Base-by-base conservation (phyloP, 2,797 vertebrate species). In the Acipenser oxyrinchus region DNA sequence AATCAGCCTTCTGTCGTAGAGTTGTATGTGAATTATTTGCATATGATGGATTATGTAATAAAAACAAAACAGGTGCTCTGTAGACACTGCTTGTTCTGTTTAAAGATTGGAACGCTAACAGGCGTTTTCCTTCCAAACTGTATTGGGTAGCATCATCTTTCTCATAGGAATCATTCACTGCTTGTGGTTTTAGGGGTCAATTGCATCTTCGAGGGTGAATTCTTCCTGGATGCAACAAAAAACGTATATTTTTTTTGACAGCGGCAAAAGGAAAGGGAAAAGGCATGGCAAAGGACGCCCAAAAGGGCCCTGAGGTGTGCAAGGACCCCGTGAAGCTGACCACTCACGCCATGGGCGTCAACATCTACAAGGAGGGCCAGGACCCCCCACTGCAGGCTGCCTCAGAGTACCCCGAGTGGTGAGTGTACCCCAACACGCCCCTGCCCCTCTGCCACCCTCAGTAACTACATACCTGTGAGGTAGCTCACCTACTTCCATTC, bases 341-440 rank as follows among this genome's bases (percentile, higher is more conserved):
- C 10, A 78, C 90, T 0, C 67, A 94, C 0, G 94, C 94, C 70
- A 88, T 96, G 62, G 95, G 95, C 0, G 91, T 85, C 49, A 98
- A 95, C 70, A 91, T 96, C 76, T 88, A 87, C 66, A 95, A 96
- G 74, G 82, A 91, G 11, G 93, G 94, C 13, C 88, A 90, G 0
- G 94, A 97, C 62, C 93, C 95, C 58, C 74, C 76, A 66, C 80
- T 98, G 66, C 93, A 90, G 76, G 73, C 91, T 0, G 75, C 77
- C 0, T 78, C 87, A 0, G 88, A 95, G 68, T 97, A 98, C 70
- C 95, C 95, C 0, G 90, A 92, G 55, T 97, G 95, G 95, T 98
- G 76, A 80, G 87, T 81, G 23, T 37, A 37, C 23, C 23, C 23
- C 23, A 37, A 37, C 23, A 4, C 4, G 23, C 23, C 0, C 3